These are phyloP conservation scores for Abrostola triplasia DNA, from an alignment of 2,888 invertebrate species.

Conservation along the genomic window DNA sequence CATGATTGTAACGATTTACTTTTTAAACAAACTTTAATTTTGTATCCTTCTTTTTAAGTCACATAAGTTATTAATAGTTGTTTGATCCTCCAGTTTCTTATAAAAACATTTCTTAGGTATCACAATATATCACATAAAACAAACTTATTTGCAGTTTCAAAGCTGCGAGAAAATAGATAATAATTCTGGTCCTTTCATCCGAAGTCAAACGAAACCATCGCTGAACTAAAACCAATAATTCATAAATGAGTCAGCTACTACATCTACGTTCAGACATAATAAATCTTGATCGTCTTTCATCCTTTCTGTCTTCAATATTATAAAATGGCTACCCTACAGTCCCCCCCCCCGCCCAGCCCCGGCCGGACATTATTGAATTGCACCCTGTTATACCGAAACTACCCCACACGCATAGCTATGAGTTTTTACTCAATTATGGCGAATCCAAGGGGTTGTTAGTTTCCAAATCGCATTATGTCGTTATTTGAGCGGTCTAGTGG, in stretches of 20 bases:
- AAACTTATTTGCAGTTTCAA: not conserved
- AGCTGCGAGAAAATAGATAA: slow-evolving; percentile 1
- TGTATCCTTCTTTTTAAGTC: too few relatives aligned
- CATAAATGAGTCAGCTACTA: slow-evolving; percentile 11
- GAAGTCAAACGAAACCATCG: slow-evolving; percentile 1
- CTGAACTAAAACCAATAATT: not conserved
- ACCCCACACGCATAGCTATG: slow-evolving; percentile 19
- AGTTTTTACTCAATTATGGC: slow-evolving; percentile 58
- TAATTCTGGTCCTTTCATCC: not conserved
- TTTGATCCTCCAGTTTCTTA: not conserved
- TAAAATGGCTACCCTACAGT: slow-evolving; percentile 36
- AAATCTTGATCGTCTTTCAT: slow-evolving; percentile 19
- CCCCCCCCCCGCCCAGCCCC: not conserved
- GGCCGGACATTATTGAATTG: slow-evolving; percentile 44
- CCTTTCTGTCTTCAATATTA: slow-evolving; percentile 20
- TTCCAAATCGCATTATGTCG: slow-evolving; percentile 49
- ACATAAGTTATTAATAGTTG: too few relatives aligned
- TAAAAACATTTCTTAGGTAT: not conserved
- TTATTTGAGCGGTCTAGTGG: slow-evolving; percentile 35
- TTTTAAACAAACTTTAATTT: not conserved
- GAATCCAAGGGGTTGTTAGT: slow-evolving; percentile 51
- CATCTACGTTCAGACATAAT: slow-evolving; percentile 11
- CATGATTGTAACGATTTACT: not conserved
- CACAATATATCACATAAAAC: not conserved
- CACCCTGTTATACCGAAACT: slow-evolving; percentile 46